Conservation (phyloP, 2,797 vertebrate genomes). For the Sebastes hubbsi region DNA sequence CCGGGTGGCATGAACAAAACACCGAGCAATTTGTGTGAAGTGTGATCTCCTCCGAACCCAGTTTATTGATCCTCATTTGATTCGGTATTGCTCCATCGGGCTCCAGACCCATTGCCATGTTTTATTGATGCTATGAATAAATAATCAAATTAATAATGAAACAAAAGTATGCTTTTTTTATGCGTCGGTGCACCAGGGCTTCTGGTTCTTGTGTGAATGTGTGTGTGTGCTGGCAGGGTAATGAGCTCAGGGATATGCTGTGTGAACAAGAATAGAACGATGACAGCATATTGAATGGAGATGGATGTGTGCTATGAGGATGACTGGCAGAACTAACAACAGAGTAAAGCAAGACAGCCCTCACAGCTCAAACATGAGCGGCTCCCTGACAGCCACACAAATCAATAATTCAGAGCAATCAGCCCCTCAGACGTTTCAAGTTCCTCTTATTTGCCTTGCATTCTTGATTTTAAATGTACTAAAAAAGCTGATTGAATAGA, state of each 20-base stretch:
- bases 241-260: conserved; percentile 64
- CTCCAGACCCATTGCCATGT: conserved; percentile 47
- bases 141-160: conserved; percentile 78
- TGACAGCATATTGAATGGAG: conserved; percentile 72
- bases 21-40: conserved; percentile 49
- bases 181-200: conserved; percentile 26
- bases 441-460: conserved; percentile 47
- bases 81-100: conserved; percentile 33
- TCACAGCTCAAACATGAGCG: conserved; percentile 35
- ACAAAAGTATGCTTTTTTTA: conserved; percentile 62
- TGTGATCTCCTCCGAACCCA: conserved; percentile 52
- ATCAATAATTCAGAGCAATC: conserved; percentile 67
- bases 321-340: conserved; percentile 71
- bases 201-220: neutral
- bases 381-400: conserved; percentile 44
- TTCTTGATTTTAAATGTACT: conserved; percentile 12
- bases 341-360: conserved; percentile 43
- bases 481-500: conserved; percentile 10
- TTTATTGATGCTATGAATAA: conserved; percentile 74
- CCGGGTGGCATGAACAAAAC: conserved; percentile 49
- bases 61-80: conserved; percentile 60
- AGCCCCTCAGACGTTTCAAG: conserved; percentile 7
- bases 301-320: conserved; percentile 63
- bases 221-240: conserved; percentile 33
- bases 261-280: conserved; percentile 54